Conservation (phyloP, 2,113 vertebrate species). For the Eulemur macaco region DNA sequence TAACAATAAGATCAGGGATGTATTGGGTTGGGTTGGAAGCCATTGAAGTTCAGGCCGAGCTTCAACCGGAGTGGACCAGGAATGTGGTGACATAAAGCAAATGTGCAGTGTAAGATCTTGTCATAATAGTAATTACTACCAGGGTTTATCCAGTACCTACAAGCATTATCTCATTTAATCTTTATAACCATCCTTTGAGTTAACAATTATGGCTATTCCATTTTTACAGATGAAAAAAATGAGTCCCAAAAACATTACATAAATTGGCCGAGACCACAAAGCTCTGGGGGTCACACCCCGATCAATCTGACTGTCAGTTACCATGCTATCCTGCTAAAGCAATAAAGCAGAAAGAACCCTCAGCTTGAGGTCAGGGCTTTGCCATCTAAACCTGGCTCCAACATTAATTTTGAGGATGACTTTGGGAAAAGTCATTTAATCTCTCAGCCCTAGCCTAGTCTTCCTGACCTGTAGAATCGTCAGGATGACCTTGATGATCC, state of each 20-base stretch:
- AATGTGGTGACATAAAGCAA: not conserved
- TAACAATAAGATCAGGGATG: not conserved
- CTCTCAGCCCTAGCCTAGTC: not conserved
- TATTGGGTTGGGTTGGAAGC: not conserved
- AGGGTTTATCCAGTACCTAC: not conserved
- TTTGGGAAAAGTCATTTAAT: slow-evolving; percentile 1
- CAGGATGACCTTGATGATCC: not conserved
- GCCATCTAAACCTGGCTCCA: not conserved
- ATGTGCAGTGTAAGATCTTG: not conserved
- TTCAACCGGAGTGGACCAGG: not conserved
- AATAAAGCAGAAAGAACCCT: not conserved
- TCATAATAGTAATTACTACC: not conserved
- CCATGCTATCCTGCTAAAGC: not conserved
- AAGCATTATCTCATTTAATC: not conserved
- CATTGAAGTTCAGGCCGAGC: not conserved
- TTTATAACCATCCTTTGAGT: not conserved
- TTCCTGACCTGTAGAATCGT: slow-evolving; percentile 34
- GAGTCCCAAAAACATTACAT: not conserved
- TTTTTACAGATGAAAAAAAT: slow-evolving; percentile 16
- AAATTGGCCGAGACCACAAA: not conserved
- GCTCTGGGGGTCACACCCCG: not conserved
- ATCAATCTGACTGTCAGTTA: not conserved
- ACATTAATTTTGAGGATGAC: slow-evolving; percentile 15
- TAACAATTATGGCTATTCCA: not conserved
- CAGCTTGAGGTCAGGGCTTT: not conserved